Evolutionary conservation across 1,140 invertebrate species (phyloP).

Genomic region (Pantala flavescens): DNA sequence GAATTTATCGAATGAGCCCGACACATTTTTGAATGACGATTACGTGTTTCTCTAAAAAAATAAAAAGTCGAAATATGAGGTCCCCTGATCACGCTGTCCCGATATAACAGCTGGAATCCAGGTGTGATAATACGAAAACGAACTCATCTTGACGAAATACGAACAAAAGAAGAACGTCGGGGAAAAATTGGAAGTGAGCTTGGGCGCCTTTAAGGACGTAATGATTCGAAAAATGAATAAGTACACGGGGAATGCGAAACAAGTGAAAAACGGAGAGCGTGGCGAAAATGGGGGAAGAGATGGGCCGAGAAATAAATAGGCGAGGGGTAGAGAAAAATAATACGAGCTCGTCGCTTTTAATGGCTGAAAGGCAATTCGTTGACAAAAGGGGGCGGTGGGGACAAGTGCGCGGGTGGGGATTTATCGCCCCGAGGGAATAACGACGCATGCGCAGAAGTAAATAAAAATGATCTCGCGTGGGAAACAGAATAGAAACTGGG

Average conservation of each 20-base stretch:
- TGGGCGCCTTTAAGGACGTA: not conserved
- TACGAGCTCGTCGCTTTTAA: not conserved
- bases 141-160: too few relatives aligned
- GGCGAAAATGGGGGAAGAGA: not conserved
- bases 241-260: not conserved
- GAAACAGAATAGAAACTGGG: not conserved
- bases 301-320: not conserved
- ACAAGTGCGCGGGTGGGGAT: not conserved
- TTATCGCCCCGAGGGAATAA: not conserved
- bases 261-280: not conserved
- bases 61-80: too few relatives aligned
- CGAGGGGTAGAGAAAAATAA: not conserved
- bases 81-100: too few relatives aligned
- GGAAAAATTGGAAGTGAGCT: not conserved
- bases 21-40: too few relatives aligned
- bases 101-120: too few relatives aligned
- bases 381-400: not conserved
- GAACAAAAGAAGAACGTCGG: not conserved
- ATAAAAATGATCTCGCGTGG: not conserved
- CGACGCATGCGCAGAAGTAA: not conserved
- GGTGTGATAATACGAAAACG: too few relatives aligned
- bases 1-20: too few relatives aligned
- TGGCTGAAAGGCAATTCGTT: slow-evolving; percentile 8
- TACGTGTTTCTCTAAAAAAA: too few relatives aligned
- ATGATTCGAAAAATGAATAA: slow-evolving; percentile 1